Percentiles rank a stretch among this genome's conserved stretches.
These are phyloP conservation scores for Grantiella picta DNA, from an alignment of 2,113 vertebrate genomes.

Conservation along the genomic window DNA sequence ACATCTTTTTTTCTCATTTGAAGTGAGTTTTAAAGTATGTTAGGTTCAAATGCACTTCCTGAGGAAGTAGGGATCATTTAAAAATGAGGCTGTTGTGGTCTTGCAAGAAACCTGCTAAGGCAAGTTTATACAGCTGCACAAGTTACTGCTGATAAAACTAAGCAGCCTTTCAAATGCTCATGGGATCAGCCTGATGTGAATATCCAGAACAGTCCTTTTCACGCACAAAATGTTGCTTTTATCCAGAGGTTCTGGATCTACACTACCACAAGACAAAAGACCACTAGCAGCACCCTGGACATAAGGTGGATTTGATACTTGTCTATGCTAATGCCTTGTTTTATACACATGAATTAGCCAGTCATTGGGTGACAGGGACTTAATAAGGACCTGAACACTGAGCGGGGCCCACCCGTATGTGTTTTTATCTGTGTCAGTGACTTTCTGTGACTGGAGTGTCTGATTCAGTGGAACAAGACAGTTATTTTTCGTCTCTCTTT, in stretches of 20 bases:
- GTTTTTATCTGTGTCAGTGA: background rate
- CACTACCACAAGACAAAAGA: background rate
- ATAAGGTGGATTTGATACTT: fast-evolving
- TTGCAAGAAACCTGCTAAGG: background rate
- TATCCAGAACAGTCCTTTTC: background rate
- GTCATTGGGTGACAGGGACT: background rate
- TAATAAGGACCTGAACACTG: background rate
- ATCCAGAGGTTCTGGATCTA: background rate
- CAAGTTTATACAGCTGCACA: background rate
- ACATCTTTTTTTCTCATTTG: background rate
- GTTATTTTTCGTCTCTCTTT: background rate
- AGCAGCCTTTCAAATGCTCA: background rate
- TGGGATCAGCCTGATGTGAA: background rate
- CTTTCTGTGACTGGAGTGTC: background rate
- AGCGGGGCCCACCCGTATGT: background rate
- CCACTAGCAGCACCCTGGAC: background rate
- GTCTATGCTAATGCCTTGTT: background rate
- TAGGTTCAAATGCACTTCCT: background rate
- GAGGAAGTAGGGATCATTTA: background rate
- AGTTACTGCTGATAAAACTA: background rate
- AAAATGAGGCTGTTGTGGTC: background rate
- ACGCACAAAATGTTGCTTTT: background rate
- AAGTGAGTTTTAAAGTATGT: background rate
- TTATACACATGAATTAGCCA: background rate
- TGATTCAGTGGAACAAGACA: background rate